Evolutionary conservation across 2,113 vertebrate genomes (phyloP), one percentile per base, ranked within the genome.

Genomic region (Galbula dea): DNA sequence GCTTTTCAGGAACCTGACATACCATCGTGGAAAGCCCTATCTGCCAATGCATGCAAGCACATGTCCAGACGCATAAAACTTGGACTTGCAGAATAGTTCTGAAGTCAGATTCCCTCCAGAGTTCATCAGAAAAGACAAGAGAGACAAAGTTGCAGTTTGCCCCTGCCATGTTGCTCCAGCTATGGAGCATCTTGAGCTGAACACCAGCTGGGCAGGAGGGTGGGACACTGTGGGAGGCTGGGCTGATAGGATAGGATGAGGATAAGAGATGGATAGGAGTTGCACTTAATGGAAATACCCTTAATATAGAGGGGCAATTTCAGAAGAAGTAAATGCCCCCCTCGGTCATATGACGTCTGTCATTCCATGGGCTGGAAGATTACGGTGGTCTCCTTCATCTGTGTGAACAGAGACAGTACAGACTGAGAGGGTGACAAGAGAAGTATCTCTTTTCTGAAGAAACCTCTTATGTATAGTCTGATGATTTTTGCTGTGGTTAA

Each of bases 1-100:
- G 94, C 94, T 91, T 22, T 79, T 88, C 93, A 90, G 66, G 80
- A 91, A 68, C 22, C 14, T 63, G 65, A 19, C n/a, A n/a, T n/a
- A n/a, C n/a, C n/a, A n/a, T n/a, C 0, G 2, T 26, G 39, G 54
- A 75, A 91, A 85, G 32, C 20, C 0, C 0, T 36, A 24, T 39
- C 49, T 92, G 74, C 57, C 34, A 20, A 1, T 21, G 34, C 86
- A 0, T 88, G 95, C 88, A 79, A 81, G 62, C 65, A 51, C 94
- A 77, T 0, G 90, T 78, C 77, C 57, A 58, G 36, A 80, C 83
- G 59, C 52, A 30, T 92, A 83, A 41, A 43, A 39, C 21, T 15
- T 20, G n/a, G 37, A 22, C 46, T 20, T 68, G 46, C 48, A 74
- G 68, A 52, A 86, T 43, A 48, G 21, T 69, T 67, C 3, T 6